Evolutionary conservation across 2,113 vertebrate genomes (phyloP).

Genomic region (human (Homo sapiens)): DNA sequence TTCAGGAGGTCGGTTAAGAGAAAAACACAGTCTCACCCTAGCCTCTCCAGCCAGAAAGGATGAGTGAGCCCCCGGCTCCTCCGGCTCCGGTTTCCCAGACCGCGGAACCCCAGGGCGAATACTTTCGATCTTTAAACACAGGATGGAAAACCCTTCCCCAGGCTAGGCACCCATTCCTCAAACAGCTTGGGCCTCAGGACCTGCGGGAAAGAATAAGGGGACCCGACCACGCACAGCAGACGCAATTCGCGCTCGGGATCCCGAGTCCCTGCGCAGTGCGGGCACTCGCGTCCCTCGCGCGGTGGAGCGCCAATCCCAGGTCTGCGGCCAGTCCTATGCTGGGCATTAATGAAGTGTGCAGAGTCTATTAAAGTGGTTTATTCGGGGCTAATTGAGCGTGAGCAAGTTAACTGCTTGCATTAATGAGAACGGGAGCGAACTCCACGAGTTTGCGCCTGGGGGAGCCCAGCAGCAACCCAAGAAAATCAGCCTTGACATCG

Average conservation of each 20-base stretch:
- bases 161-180: not conserved
- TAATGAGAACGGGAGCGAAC: slow-evolving; percentile 80
- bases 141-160: not conserved
- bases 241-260: not conserved
- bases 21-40: not conserved
- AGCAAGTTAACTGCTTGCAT: slow-evolving; percentile 84
- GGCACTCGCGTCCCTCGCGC: not conserved
- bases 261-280: not conserved
- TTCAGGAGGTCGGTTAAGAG: slow-evolving; percentile 2
- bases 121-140: not conserved
- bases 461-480: slow-evolving; percentile 70
- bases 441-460: slow-evolving; percentile 72
- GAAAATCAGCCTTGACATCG: slow-evolving; percentile 78
- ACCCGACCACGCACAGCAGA: not conserved
- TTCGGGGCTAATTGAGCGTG: slow-evolving; percentile 83
- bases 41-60: not conserved
- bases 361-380: slow-evolving; percentile 84
- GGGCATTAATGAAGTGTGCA: slow-evolving; percentile 83
- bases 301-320: slow-evolving; percentile 39
- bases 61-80: not conserved
- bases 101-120: not conserved
- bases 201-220: not conserved
- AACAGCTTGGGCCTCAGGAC: not conserved
- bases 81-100: not conserved
- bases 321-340: slow-evolving; percentile 55